A percentile compares a stretch with the other conserved stretches of the same genome.
phyloP scores from a whole-genome alignment of 1,140 invertebrate genomes.

The Colletes gigas region DNA sequence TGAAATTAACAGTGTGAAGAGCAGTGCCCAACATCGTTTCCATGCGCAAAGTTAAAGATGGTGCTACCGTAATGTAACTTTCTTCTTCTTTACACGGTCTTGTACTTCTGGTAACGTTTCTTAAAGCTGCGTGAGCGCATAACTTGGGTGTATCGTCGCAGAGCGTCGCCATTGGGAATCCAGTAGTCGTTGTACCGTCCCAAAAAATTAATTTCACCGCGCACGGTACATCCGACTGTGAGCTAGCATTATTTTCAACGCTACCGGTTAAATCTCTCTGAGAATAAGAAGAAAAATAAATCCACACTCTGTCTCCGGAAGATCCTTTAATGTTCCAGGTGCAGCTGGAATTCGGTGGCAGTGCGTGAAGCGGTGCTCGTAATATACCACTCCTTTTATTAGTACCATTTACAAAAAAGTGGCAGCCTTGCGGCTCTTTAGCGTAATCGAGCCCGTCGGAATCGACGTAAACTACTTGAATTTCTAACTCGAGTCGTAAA shows the following conservation, averaged over 20 bases:
- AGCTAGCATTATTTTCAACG: conserved; percentile 53
- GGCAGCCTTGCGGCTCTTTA: conserved; percentile 81
- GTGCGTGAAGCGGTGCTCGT: conserved; percentile 89
- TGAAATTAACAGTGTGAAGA: conserved; percentile 80
- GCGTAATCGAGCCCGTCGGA: conserved; percentile 89
- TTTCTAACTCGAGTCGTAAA: conserved; percentile 89
- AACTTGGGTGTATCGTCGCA: conserved; percentile 89
- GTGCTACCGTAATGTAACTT: conserved; percentile 88
- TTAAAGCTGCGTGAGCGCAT: conserved; percentile 90
- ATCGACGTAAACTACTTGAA: conserved; percentile 93
- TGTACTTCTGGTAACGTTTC: conserved; percentile 87
- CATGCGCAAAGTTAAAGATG: conserved; percentile 80
- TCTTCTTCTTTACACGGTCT: conserved; percentile 89
- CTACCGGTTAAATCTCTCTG: conserved; percentile 83
- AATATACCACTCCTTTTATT: conserved; percentile 83
- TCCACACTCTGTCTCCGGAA: conserved; percentile 90
- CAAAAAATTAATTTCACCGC: conserved; percentile 74
- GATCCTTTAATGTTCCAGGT: conserved; percentile 91
- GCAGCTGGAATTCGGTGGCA: conserved; percentile 92
- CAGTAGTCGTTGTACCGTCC: conserved; percentile 75
- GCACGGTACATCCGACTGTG: conserved; percentile 59
- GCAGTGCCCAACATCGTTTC: conserved; percentile 80
- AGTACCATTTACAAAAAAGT: conserved; percentile 81
- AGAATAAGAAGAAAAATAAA: conserved; percentile 92
- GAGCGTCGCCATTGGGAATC: conserved; percentile 83